phyloP scores from a whole-genome alignment of 2,797 vertebrate genomes.

The Natrix natrix region DNA sequence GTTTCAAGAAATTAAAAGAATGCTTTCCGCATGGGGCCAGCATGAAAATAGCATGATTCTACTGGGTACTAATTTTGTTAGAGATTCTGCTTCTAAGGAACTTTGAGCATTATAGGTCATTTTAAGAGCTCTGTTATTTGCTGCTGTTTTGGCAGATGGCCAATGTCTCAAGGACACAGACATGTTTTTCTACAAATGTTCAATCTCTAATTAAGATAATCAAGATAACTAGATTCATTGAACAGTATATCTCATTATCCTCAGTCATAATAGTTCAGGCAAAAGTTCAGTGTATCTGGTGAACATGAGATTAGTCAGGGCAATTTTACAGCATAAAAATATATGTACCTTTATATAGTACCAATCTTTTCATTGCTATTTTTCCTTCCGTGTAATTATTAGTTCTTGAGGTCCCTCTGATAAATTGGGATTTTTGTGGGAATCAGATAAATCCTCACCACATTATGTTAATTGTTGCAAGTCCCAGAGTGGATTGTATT shows the following conservation, averaged over 20 bases:
- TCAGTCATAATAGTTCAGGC: background rate
- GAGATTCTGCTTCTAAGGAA: background rate
- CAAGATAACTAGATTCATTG: background rate
- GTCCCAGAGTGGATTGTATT: background rate
- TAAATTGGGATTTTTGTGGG: background rate
- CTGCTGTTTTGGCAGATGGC: background rate
- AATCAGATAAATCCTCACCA: slow-evolving; percentile 1
- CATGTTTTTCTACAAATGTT: background rate
- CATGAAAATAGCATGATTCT: background rate
- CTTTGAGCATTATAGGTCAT: background rate
- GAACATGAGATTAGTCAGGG: background rate
- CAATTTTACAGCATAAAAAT: background rate
- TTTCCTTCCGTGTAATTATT: background rate
- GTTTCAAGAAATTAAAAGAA: background rate
- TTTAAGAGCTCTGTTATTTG: background rate
- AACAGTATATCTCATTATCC: background rate
- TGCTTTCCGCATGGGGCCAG: background rate
- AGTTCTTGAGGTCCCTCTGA: background rate
- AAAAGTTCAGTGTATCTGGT: background rate
- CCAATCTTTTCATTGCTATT: background rate
- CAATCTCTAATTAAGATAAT: background rate
- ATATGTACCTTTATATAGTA: background rate
- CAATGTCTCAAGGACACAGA: background rate
- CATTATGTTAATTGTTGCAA: background rate
- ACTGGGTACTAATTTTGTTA: background rate